A percentile compares a stretch with the other conserved stretches of the same genome.
phyloP scores from a whole-genome alignment of 2,888 invertebrate genomes.

The Oxyteleia sp. region DNA sequence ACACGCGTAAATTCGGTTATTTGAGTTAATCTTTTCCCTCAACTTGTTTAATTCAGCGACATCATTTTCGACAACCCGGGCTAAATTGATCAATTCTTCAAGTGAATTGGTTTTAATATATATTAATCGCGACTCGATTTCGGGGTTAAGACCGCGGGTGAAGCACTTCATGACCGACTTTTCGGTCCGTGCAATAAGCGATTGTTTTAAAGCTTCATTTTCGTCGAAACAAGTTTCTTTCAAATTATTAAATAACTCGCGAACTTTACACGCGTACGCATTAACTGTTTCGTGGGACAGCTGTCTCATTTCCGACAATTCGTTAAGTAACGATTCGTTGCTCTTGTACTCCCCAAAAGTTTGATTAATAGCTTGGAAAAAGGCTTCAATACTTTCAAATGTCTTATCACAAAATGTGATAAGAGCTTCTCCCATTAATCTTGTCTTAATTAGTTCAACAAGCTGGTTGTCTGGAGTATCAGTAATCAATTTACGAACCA shows the following conservation, averaged over 20 bases:
- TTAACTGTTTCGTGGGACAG: background rate
- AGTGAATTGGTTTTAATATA: background rate
- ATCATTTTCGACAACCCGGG: background rate
- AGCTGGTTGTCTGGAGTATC: background rate
- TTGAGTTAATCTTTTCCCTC: too few relatives aligned
- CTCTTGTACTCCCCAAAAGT: background rate
- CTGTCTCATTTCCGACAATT: background rate
- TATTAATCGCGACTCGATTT: background rate
- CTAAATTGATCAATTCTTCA: background rate
- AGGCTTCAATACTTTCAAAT: background rate
- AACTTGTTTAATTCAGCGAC: too few relatives aligned
- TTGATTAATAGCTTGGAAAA: background rate
- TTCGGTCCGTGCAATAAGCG: background rate
- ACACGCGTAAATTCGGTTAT: too few relatives aligned
- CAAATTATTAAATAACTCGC: background rate
- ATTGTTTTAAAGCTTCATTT: background rate
- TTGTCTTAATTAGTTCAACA: background rate
- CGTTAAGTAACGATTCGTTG: background rate
- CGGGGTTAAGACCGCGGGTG: background rate
- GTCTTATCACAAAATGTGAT: background rate
- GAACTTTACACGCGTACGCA: background rate
- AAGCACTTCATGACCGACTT: background rate
- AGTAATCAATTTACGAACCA: background rate
- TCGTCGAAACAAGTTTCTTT: background rate
- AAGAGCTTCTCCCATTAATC: background rate